A percentile compares a stretch with the other conserved stretches of the same genome.
Conservation (phyloP, 2,113 vertebrate genomes). For the Lonchura striata region DNA sequence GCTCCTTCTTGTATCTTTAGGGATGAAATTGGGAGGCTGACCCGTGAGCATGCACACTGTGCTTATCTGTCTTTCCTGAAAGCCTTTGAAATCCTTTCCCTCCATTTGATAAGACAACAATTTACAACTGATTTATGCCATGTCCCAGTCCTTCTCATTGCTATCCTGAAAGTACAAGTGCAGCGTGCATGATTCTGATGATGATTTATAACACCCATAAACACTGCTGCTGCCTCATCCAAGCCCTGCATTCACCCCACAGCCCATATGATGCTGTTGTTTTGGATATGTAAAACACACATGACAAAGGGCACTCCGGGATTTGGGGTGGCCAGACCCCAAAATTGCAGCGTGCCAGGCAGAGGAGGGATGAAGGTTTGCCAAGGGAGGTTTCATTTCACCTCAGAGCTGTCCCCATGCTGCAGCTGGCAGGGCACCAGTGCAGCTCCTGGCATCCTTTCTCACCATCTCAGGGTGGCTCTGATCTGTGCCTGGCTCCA, state of each 20-base stretch:
- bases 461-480: background rate
- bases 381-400: background rate
- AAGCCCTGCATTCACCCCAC: background rate
- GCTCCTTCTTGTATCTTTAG: background rate
- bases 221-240: background rate
- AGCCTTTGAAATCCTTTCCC: background rate
- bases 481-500: background rate
- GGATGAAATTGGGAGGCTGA: background rate
- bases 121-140: background rate
- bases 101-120: background rate
- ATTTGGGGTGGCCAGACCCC: background rate
- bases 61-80: background rate
- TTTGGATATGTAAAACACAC: background rate
- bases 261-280: background rate
- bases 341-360: background rate
- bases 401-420: background rate
- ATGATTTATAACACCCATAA: background rate
- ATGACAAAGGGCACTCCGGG: rapidly evolving
- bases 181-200: background rate
- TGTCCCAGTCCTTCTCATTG: background rate
- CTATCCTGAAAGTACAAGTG: background rate
- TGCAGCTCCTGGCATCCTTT: background rate
- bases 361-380: background rate
- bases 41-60: rapidly evolving
- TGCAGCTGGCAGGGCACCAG: conserved; percentile 3